Percentiles rank a stretch among this genome's conserved stretches.
phyloP scores from a whole-genome alignment of 2,113 vertebrate species.

The Dryoscopus gambensis region DNA sequence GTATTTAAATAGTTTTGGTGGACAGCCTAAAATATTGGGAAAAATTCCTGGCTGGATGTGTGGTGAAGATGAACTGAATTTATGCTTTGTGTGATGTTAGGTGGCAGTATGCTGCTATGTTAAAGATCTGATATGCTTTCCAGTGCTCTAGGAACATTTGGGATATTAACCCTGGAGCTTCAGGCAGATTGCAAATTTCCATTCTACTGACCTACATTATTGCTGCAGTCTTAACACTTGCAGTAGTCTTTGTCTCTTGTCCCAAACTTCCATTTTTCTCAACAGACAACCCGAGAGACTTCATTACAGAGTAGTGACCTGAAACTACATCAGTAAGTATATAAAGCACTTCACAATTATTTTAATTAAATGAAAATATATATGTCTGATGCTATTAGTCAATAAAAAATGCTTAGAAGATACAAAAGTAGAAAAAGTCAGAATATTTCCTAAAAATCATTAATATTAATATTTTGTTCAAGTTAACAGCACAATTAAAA shows the following conservation, averaged over 20 bases:
- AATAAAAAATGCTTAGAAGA: neutral
- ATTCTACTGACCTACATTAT: neutral
- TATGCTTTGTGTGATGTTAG: constrained; percentile 25
- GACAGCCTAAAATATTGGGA: neutral
- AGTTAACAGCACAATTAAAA: neutral
- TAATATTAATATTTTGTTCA: neutral
- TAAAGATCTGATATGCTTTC: neutral
- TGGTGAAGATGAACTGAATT: neutral
- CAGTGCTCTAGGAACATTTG: neutral
- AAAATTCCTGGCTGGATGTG: neutral
- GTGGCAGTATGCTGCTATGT: neutral
- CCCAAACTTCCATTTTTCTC: neutral
- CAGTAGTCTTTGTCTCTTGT: neutral
- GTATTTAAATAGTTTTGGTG: neutral
- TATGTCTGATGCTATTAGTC: neutral
- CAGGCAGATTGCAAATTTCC: neutral
- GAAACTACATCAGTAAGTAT: neutral
- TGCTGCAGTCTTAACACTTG: neutral
- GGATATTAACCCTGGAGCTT: constrained; percentile 2
- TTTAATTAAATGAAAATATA: neutral
- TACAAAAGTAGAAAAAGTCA: neutral
- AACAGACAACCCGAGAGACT: neutral
- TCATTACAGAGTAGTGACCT: neutral
- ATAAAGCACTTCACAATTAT: neutral
- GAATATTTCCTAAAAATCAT: neutral